Percentiles rank a stretch among this genome's conserved stretches.
Conservation (phyloP, 2,113 vertebrate genomes). For the Pangasianodon gigas region DNA sequence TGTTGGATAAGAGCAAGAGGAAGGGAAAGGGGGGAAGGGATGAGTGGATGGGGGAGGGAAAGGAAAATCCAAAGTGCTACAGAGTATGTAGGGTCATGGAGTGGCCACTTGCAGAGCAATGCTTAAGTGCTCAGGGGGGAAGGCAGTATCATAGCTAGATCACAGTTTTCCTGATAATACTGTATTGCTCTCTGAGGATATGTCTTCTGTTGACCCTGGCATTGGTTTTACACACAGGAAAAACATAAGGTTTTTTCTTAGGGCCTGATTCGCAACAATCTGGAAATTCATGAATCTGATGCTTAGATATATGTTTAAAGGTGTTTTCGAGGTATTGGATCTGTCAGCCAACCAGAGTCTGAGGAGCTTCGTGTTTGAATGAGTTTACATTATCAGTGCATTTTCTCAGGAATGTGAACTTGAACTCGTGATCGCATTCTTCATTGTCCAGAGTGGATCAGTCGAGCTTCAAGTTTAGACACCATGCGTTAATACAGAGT, state of each 20-base stretch:
- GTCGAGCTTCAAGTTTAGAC: background rate
- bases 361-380: background rate
- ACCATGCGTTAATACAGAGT: background rate
- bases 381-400: background rate
- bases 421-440: background rate
- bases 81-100: background rate
- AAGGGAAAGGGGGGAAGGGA: slow-evolving; percentile 4
- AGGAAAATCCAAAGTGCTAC: background rate
- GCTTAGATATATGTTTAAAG: background rate
- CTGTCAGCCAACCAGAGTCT: background rate
- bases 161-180: background rate
- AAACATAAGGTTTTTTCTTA: slow-evolving; percentile 8
- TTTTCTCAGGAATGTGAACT: background rate
- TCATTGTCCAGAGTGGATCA: background rate
- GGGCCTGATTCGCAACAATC: background rate
- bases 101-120: slow-evolving; percentile 23
- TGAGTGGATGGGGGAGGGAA: slow-evolving; percentile 13
- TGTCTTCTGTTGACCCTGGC: background rate
- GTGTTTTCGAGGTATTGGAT: background rate
- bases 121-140: background rate
- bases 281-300: background rate
- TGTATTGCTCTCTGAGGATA: background rate
- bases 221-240: background rate
- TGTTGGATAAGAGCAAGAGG: background rate
- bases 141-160: background rate